Percentiles rank a stretch among this genome's conserved stretches.
phyloP scores from a whole-genome alignment of 2,113 vertebrate species.

The Anhinga rufa region DNA sequence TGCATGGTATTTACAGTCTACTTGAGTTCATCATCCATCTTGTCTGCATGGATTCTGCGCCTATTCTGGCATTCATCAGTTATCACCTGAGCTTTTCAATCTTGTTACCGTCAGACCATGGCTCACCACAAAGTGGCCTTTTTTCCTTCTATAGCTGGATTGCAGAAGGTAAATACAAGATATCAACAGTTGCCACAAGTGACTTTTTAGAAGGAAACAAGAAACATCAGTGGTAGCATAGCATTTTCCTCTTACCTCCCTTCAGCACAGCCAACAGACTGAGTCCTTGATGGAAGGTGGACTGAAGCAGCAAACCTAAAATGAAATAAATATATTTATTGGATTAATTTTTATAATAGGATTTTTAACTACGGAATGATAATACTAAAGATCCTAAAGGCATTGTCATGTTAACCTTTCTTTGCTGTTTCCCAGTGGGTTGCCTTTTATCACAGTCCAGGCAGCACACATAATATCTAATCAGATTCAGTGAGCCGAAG shows the following conservation, averaged over 20 bases:
- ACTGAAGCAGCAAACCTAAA: not conserved
- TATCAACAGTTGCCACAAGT: not conserved
- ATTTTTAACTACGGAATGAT: not conserved
- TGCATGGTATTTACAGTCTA: not conserved
- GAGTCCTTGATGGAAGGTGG: not conserved
- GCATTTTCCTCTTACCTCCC: not conserved
- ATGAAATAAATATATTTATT: not conserved
- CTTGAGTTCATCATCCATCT: not conserved
- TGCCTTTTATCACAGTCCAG: slow-evolving; percentile 12
- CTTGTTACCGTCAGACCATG: not conserved
- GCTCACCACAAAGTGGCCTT: not conserved
- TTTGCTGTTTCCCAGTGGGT: not conserved
- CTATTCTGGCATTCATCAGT: not conserved
- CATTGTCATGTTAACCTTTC: not conserved
- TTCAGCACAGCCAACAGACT: not conserved
- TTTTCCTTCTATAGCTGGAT: not conserved
- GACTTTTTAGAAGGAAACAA: not conserved
- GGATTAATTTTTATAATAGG: not conserved
- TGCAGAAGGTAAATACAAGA: not conserved
- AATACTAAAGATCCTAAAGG: not conserved
- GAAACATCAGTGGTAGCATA: not conserved
- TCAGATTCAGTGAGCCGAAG: slow-evolving; percentile 12
- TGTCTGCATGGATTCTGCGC: not conserved
- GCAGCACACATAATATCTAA: slow-evolving; percentile 7
- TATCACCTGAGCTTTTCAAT: not conserved